These are phyloP conservation scores for Tetramorium simillimum DNA, from an alignment of 1,140 invertebrate genomes.

Conservation along the genomic window DNA sequence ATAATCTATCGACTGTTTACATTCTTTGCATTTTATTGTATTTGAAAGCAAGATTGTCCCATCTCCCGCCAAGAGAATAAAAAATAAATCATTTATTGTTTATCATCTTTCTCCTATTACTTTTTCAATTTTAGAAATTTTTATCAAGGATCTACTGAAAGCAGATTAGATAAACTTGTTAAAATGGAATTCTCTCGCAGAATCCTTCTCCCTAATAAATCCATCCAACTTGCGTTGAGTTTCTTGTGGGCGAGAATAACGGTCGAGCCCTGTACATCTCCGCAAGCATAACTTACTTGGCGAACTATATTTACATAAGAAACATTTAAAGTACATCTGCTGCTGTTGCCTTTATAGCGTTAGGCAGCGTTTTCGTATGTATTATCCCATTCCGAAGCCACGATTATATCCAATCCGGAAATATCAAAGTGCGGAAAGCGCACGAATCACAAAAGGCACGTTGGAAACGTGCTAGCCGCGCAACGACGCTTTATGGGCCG, in stretches of 20 bases:
- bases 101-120: background rate
- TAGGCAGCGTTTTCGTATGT: background rate
- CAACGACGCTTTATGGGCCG: constrained; percentile 71
- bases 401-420: constrained; percentile 42
- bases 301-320: constrained; percentile 25
- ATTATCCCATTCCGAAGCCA: background rate
- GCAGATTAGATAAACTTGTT: constrained; percentile 24
- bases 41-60: background rate
- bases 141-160: background rate
- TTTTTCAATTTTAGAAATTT: background rate
- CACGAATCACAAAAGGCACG: constrained; percentile 47
- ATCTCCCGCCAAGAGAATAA: background rate
- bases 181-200: background rate
- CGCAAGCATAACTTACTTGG: background rate
- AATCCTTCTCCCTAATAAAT: background rate
- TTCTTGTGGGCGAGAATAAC: constrained; percentile 2
- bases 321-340: constrained; percentile 27
- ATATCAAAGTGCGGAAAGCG: constrained; percentile 31
- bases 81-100: background rate
- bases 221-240: background rate
- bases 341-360: background rate
- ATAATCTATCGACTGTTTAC: background rate
- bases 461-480: constrained; percentile 51
- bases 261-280: background rate
- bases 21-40: background rate